Evolutionary conservation across 2,797 vertebrate genomes (phyloP).

Genomic region (Atherinosoma microstoma): DNA sequence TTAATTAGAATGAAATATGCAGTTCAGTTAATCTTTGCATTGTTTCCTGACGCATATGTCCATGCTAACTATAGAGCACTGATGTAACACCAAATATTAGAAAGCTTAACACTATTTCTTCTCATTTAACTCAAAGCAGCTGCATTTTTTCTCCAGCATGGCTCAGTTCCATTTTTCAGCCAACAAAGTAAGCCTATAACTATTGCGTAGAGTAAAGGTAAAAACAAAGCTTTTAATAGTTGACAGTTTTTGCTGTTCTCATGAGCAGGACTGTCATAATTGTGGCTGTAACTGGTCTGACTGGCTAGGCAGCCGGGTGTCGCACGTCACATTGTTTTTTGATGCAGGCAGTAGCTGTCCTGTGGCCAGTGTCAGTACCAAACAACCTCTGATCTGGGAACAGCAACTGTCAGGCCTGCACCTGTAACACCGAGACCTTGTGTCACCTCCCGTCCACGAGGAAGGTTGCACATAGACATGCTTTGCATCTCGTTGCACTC

Average conservation of each 20-base stretch:
- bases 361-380: constrained; percentile 71
- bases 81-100: constrained; percentile 79
- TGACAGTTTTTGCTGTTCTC: constrained; percentile 44
- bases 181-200: constrained; percentile 38
- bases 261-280: constrained; percentile 59
- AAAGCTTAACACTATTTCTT: constrained; percentile 72
- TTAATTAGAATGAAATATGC: constrained; percentile 89
- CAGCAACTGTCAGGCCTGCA: constrained; percentile 82
- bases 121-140: constrained; percentile 50
- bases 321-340: constrained; percentile 75
- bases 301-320: constrained; percentile 57
- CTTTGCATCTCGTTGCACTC: constrained; percentile 69
- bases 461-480: constrained; percentile 63
- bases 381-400: constrained; percentile 78
- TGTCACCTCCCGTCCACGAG: constrained; percentile 41
- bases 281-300: constrained; percentile 39
- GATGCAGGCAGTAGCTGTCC: constrained; percentile 68
- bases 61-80: constrained; percentile 77
- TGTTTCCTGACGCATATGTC: constrained; percentile 76
- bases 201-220: constrained; percentile 36
- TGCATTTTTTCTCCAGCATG: constrained; percentile 1
- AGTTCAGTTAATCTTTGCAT: constrained; percentile 85
- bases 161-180: constrained; percentile 40
- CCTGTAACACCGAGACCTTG: constrained; percentile 81
- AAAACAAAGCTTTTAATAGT: constrained; percentile 44